Percentiles rank a stretch among this genome's conserved stretches.
phyloP scores from a whole-genome alignment of 2,888 invertebrate species.

The Portevinia maculata region DNA sequence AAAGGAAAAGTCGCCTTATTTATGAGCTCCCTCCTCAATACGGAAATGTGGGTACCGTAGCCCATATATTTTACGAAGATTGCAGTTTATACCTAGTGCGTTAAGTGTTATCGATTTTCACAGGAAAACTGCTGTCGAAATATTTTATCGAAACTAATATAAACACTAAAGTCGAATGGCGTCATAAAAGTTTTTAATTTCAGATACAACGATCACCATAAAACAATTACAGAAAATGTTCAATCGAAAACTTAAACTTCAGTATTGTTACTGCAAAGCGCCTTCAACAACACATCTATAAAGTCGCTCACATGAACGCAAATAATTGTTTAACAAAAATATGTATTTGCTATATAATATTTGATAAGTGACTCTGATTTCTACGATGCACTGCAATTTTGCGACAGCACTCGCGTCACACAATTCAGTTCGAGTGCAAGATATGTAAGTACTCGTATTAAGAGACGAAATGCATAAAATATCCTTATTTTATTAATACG shows the following conservation, averaged over 20 bases:
- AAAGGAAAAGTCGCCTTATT: no score
- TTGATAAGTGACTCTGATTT: neutral
- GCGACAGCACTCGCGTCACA: no score
- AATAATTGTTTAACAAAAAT: neutral
- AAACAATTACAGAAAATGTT: neutral
- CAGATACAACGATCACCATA: neutral
- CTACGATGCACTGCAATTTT: neutral
- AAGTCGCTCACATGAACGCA: neutral
- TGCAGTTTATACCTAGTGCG: no score
- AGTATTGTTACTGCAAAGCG: neutral
- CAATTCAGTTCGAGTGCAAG: constrained; percentile 78
- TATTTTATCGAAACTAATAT: no score
- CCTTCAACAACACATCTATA: neutral
- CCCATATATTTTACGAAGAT: no score
- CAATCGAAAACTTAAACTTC: neutral
- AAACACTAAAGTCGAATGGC: no score
- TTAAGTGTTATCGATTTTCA: no score
- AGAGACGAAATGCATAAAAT: neutral
- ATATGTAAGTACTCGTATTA: constrained; percentile 75
- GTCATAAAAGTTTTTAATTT: neutral
- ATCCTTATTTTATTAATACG: neutral
- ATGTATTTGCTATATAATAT: neutral
- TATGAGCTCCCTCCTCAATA: no score
- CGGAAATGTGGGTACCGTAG: no score
- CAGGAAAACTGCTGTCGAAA: no score